Percentiles rank a stretch among this genome's conserved stretches.
Evolutionary conservation across 2,888 invertebrate genomes (phyloP).

Genomic region (Parapristionchus giblindavisi): DNA sequence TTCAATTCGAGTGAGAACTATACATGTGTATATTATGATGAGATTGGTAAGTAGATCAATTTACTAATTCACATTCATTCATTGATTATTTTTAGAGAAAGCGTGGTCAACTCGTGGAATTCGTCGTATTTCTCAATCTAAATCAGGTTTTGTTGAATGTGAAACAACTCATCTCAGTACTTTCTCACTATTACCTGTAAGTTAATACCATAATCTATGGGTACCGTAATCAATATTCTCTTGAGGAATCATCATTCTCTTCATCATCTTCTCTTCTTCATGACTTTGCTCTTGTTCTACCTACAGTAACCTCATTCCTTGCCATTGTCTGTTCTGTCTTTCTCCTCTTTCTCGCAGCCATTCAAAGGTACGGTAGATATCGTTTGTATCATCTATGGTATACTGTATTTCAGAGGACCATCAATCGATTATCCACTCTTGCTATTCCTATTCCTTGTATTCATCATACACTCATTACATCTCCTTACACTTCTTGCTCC

Average conservation of each 20-base stretch:
- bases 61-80: not conserved
- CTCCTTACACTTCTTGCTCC: constrained; percentile 54
- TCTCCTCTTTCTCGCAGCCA: constrained; percentile 60
- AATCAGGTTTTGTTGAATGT: constrained; percentile 62
- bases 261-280: constrained; percentile 41
- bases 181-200: constrained; percentile 62
- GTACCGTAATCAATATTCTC: not conserved
- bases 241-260: constrained; percentile 27
- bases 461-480: constrained; percentile 58
- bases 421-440: constrained; percentile 60
- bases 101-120: constrained; percentile 66
- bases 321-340: constrained; percentile 51
- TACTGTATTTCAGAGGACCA: constrained; percentile 45
- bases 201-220: constrained; percentile 26
- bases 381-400: too few species aligned
- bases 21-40: constrained; percentile 65
- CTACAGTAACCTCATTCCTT: constrained; percentile 58
- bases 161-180: constrained; percentile 62
- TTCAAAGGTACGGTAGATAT: constrained; percentile 54
- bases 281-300: constrained; percentile 53
- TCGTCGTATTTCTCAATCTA: constrained; percentile 46
- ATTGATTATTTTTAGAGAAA: constrained; percentile 42
- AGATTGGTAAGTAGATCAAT: constrained; percentile 44
- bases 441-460: constrained; percentile 56
- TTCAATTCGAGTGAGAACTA: constrained; percentile 56